These are phyloP conservation scores for Altica lythri DNA, from an alignment of 2,888 invertebrate genomes.

Conservation along the genomic window DNA sequence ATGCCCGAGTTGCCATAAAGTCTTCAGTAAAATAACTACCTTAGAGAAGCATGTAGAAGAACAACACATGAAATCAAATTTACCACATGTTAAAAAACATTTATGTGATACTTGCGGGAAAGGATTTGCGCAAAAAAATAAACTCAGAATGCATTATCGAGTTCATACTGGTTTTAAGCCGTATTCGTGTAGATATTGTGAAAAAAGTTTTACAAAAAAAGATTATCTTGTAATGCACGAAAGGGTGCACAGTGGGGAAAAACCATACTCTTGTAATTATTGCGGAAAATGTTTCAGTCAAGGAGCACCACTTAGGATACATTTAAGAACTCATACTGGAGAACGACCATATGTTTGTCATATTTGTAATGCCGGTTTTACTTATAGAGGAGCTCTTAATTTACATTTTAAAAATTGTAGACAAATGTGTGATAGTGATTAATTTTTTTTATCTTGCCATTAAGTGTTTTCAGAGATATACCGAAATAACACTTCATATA, in stretches of 20 bases:
- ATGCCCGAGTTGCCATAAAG: slow-evolving; percentile 47
- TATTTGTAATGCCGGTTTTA: slow-evolving; percentile 63
- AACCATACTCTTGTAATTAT: slow-evolving; percentile 50
- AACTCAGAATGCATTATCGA: slow-evolving; percentile 47
- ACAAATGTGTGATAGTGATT: too few species aligned
- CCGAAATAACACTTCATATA: too few species aligned
- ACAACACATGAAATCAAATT: slow-evolving; percentile 44
- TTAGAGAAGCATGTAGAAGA: slow-evolving; percentile 58
- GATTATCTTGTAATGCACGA: slow-evolving; percentile 49
- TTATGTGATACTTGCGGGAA: slow-evolving; percentile 53
- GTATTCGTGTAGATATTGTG: slow-evolving; percentile 44
- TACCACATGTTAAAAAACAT: slow-evolving; percentile 47
- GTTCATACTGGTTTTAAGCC: slow-evolving; percentile 62
- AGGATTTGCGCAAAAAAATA: slow-evolving; percentile 49
- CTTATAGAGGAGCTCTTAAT: slow-evolving; percentile 62
- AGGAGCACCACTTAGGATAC: slow-evolving; percentile 48
- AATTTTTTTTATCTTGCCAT: too few species aligned
- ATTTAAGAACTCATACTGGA: slow-evolving; percentile 48
- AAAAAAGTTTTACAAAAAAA: slow-evolving; percentile 60
- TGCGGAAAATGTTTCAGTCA: slow-evolving; percentile 52
- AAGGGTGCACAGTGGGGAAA: slow-evolving; percentile 50
- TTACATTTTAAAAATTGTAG: slow-evolving; percentile 57
- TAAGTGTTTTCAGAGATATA: too few species aligned
- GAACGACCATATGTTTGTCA: slow-evolving; percentile 58
- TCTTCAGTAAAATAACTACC: slow-evolving; percentile 48